Base-by-base conservation (phyloP, 2,113 vertebrate genomes). In the Nothobranchius kuhntae region DNA sequence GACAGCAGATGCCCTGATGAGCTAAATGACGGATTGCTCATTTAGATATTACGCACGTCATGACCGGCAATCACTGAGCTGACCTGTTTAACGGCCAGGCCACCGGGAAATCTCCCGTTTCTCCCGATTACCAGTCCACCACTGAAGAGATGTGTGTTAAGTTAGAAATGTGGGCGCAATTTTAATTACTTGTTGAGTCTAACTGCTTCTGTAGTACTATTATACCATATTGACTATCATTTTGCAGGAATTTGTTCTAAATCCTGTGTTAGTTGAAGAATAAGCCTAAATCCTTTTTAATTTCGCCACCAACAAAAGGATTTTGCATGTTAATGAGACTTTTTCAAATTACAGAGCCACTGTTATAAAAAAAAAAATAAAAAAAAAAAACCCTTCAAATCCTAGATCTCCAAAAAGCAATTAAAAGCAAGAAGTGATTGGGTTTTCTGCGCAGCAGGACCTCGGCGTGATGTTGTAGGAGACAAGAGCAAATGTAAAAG, bases 351-450 rank as follows among this genome's bases (percentile, higher is more conserved):
- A 69, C 30, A 53, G 50, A 76, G 60, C 63, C 73, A 61, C 62
- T 36, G 3, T 21, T 51, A 17, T 2, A 53, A 59, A 12, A 48
- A 57, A 71, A 66, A 57, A 66, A 55, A 55, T 4, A n/a, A n/a
- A n/a, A n/a, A n/a, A n/a, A n/a, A n/a, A n/a, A n/a, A n/a, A n/a
- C n/a, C n/a, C 62, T 73, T 59, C 45, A 67, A 40, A 54, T 68
- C 51, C 50, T 26, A 56, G 68, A 70, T 67, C 50, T 30, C 48
- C 48, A 77, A 68, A 50, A 68, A 53, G 51, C 73, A 81, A 82
- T 85, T 77, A 88, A 81, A 77, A 79, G 63, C 66, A 68, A 74
- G 51, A 59, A 70, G 68, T 65, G 73, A 81, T 62, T 70, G 38
- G 46, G 65, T 62, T n/a, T 10, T 45, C 71, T 67, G 64, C 53